Evolutionary conservation across 2,888 invertebrate species (phyloP), one percentile per base, ranked within the genome.

Genomic region (Oeneis ivallda): DNA sequence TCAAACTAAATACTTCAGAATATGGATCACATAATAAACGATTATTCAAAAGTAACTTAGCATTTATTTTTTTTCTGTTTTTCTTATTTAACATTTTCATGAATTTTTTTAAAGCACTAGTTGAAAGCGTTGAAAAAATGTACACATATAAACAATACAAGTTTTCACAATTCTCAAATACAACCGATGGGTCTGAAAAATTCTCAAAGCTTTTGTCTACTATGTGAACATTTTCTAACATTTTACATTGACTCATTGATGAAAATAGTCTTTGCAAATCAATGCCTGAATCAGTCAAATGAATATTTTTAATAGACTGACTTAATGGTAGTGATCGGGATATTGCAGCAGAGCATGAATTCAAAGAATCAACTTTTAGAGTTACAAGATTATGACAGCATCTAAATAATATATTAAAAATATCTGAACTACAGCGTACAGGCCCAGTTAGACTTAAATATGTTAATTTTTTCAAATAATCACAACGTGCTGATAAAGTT

Each of bases 201-300:
- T 78, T 72, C 43, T 19, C 56, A 32, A 54, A 69, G 15, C 79
- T 73, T 43, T 61, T 70, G 54, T 88, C 87, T 67, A 76, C 41
- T 54, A 89, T 68, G 72, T 81, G 75, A 67, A 90, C 76, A 76
- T 86, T 89, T 79, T 89, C 87, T 71, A 90, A 75, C 34, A 72
- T 77, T 34, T 62, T 72, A 77, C 86, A 86, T 72, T 83, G 78
- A 64, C 82, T 79, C 64, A 89, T 75, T 58, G 79, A 74, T 53
- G 74, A 67, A 72, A 87, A 85, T 60, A 89, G 65, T n/a, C 65
- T 71, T 32, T 73, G 71, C 56, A 83, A 84, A 76, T 86, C 79
- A 65, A 88, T 81, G 54, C 68, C 69, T 62, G 76, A 83, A 67
- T 85, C 85, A 52, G 80, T 69, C 49, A 90, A 45, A 37, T 86